Conservation (phyloP, 2,797 vertebrate genomes). For the Periparus ater region DNA sequence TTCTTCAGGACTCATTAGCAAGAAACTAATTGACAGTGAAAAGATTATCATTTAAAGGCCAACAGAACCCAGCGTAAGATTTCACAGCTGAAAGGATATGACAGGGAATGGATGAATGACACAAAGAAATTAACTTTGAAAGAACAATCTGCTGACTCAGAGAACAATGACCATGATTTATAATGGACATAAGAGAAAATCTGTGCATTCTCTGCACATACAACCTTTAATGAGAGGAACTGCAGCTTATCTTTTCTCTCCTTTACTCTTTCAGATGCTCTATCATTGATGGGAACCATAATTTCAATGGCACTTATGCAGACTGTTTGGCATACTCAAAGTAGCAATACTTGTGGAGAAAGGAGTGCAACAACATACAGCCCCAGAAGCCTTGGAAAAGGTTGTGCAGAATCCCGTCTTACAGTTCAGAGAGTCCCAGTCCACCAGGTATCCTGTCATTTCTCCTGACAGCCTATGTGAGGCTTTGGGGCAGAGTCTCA, state of each 20-base stretch:
- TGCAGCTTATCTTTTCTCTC: background rate
- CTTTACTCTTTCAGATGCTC: background rate
- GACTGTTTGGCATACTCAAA: background rate
- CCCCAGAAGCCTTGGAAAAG: background rate
- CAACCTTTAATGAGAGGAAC: background rate
- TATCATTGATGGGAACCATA: background rate
- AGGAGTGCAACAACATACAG: background rate
- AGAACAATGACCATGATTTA: slow-evolving; percentile 4
- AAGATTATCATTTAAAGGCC: background rate
- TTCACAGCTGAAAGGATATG: background rate
- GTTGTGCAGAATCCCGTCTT: background rate
- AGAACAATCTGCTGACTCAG: slow-evolving; percentile 22
- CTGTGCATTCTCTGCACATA: background rate
- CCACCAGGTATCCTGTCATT: background rate
- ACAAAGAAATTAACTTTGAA: slow-evolving; percentile 31
- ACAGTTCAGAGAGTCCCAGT: background rate
- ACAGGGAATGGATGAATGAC: background rate
- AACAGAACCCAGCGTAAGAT: background rate
- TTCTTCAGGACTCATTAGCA: background rate
- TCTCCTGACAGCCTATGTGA: background rate
- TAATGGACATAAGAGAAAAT: background rate
- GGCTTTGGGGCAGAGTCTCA: background rate
- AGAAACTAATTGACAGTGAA: background rate
- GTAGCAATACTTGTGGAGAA: background rate
- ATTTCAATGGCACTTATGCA: background rate